These are phyloP conservation scores for Leptopilina myrica DNA, from an alignment of 2,888 invertebrate genomes.

Conservation along the genomic window DNA sequence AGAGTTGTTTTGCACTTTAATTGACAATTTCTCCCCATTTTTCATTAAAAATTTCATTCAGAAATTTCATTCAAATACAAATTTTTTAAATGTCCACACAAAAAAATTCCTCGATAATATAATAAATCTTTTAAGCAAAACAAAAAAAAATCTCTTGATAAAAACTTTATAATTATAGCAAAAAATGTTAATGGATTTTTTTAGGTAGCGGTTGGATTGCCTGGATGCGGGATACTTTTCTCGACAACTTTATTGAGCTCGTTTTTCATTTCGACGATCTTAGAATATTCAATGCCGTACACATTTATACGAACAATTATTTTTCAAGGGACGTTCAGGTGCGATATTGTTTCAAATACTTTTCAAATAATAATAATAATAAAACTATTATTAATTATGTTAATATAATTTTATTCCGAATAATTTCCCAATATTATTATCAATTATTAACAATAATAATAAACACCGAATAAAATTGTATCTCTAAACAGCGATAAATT, in stretches of 20 bases:
- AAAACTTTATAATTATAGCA: background rate
- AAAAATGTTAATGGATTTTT: conserved; percentile 53
- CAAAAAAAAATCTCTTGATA: too few relatives aligned
- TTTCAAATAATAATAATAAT: too few relatives aligned
- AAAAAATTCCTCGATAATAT: background rate
- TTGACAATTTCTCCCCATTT: background rate
- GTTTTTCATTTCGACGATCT: conserved; percentile 85
- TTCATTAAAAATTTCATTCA: background rate
- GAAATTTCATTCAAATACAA: background rate
- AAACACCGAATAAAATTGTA: too few relatives aligned
- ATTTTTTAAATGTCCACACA: background rate
- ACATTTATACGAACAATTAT: conserved; percentile 85
- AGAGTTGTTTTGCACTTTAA: conserved; percentile 4
- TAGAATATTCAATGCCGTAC: conserved; percentile 83
- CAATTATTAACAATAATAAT: too few relatives aligned
- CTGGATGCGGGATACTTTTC: conserved; percentile 82
- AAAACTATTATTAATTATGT: too few relatives aligned
- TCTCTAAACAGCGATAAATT: too few relatives aligned
- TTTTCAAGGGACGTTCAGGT: conserved; percentile 84
- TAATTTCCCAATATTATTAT: too few relatives aligned
- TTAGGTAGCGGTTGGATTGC: conserved; percentile 87
- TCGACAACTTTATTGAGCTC: conserved; percentile 81
- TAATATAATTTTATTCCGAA: too few relatives aligned
- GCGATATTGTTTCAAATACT: conserved; percentile 52
- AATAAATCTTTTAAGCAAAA: background rate